Evolutionary conservation across 1,140 invertebrate genomes (phyloP), one percentile per base, ranked within the genome.

Genomic region (Parapsyche elsis): DNA sequence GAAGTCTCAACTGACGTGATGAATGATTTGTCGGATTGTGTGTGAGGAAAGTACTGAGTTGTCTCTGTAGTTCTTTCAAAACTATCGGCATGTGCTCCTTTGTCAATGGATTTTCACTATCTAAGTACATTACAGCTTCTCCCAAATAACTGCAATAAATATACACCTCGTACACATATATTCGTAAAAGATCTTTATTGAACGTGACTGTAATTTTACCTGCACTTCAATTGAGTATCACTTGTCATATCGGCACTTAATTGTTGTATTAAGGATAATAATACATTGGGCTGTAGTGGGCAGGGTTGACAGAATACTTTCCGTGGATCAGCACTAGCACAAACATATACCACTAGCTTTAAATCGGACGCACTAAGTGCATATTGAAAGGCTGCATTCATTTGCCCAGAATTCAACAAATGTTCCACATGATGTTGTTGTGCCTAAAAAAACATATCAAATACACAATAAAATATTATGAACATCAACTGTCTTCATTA

Each of bases 261-360:
- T 86, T 99, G 97, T 87, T 98, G 96, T 81, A 98, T 95, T 0
- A 99, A 90, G 0, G 96, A 97, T 26, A 99, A 89, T 71, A 98
- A 90, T 49, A 98, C 95, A 83, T 94, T 94, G 85, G 97, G 96
- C 75, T 94, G 92, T 12, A 96, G 88, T 12, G 92, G 90, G 85
- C 93, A 95, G 0, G 92, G 91, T 71, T 91, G 87, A 9, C 89
- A 89, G 88, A 98, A 98, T 14, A 98, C 92, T 81, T 91, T 90
- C 7, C 91, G 88, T 0, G 93, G 92, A 84, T 96, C 94, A 1
- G 95, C 94, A 80, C 92, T 91, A 80, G 96, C 93, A 86, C 97
- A 97, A 0, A 96, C 93, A 82, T 93, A 93, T 82, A 97, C 92
- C 9, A 98, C 96, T 26, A 97, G 88, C 78, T 91, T 90, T 21